Percentiles rank a stretch among this genome's conserved stretches.
Evolutionary conservation across 2,888 invertebrate species (phyloP).

Genomic region (Enchytraeus crypticus): DNA sequence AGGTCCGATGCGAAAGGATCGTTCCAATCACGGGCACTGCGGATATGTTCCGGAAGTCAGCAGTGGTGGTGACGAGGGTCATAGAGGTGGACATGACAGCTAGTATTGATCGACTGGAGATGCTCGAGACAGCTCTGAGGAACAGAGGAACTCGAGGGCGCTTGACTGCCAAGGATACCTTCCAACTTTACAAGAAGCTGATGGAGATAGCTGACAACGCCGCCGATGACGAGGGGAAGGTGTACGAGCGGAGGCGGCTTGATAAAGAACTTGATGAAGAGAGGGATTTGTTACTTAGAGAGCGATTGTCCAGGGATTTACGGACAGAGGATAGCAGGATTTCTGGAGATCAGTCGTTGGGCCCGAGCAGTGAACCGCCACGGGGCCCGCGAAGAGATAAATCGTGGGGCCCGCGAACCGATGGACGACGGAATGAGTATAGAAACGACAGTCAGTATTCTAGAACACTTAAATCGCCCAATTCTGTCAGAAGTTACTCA

Average conservation of each 20-base stretch:
- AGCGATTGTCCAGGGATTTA: background rate
- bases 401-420: too few relatives aligned
- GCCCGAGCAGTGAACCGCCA: too few relatives aligned
- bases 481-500: too few relatives aligned
- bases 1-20: slow-evolving; percentile 43
- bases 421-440: too few relatives aligned
- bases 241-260: slow-evolving; percentile 15
- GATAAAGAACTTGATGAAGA: slow-evolving; percentile 14
- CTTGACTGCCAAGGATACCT: slow-evolving; percentile 40
- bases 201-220: slow-evolving; percentile 42
- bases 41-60: slow-evolving; percentile 45
- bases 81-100: slow-evolving; percentile 46
- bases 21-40: slow-evolving; percentile 42
- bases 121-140: slow-evolving; percentile 38
- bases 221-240: slow-evolving; percentile 32
- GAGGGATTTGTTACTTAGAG: background rate
- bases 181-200: slow-evolving; percentile 43
- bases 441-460: too few relatives aligned
- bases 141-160: background rate
- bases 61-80: slow-evolving; percentile 43
- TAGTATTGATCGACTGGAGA: slow-evolving; percentile 39
- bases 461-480: too few relatives aligned
- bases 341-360: too few relatives aligned
- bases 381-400: too few relatives aligned
- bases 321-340: too few relatives aligned